Base-by-base conservation (phyloP, 2,888 invertebrate species). In the Polyploca ridens region DNA sequence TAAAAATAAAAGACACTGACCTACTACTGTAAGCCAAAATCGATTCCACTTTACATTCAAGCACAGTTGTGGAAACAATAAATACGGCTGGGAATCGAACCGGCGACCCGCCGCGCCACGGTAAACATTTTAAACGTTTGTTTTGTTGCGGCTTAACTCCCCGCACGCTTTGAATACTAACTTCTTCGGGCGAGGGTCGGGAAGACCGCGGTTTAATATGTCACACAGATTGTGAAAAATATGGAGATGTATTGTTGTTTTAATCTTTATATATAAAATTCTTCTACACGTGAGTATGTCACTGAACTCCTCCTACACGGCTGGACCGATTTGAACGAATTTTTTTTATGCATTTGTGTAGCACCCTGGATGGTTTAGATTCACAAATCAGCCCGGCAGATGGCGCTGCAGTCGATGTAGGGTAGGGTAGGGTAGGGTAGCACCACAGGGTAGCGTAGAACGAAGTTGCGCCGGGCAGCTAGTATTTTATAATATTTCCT, bases 121-220 rank as follows among this genome's bases (percentile, higher is more conserved):
- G 54, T 54, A 64, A 49, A 60, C 57, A 62, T 63, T 68, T 65
- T 61, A 67, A 64, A 49, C 63, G 66, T 68, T 68, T 64, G 68
- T 66, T 66, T 64, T 66, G 68, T 44, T 64, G 68, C 27, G 3
- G 35, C 14, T 44, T 11, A 61, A 63, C n/a, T n/a, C 19, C 54
- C 19, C 19, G 10, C 54, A 54, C 54, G 54, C 54, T 54, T 19
- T 54, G 54, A 54, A 54, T 54, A 54, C 54, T 54, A 54, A 54
- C 54, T 54, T 54, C 54, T 54, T 54, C 10, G 8, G 19, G 10
- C 8, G 16, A 19, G 19, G 54, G 10, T 16, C 16, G 54, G 54
- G 54, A 54, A 54, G 54, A 54, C 16, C 54, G 19, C 54, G 19
- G 54, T 19, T 54, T 54, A 7, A 19, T 49, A 54, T 54, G 19